Evolutionary conservation across 2,797 vertebrate species (phyloP).

Genomic region (Sphenopsis melanotis): DNA sequence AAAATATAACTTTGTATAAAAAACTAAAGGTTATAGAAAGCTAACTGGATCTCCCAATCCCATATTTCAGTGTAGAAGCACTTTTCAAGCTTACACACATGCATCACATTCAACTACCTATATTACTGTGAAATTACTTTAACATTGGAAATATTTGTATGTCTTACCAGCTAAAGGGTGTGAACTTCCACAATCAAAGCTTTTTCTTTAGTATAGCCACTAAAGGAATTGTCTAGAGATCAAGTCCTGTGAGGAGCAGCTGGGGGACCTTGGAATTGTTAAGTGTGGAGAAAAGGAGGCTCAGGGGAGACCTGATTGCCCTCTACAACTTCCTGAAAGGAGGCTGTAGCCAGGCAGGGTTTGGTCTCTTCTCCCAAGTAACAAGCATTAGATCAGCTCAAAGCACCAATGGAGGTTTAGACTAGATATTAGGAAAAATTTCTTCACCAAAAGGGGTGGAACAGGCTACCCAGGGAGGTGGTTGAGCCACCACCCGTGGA

Average conservation of each 20-base stretch:
- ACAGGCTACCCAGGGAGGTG: neutral
- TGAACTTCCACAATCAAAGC: neutral
- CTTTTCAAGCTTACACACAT: neutral
- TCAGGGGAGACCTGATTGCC: neutral
- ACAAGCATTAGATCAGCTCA: rapidly evolving
- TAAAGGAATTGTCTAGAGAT: neutral
- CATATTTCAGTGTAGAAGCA: neutral
- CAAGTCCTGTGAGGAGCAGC: neutral
- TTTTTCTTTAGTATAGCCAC: neutral
- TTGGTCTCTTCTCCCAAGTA: neutral
- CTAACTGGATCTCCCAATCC: neutral
- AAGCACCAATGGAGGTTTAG: neutral
- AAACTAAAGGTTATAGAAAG: neutral
- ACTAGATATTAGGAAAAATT: neutral
- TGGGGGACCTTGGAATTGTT: neutral
- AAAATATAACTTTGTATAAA: neutral
- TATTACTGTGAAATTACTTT: neutral
- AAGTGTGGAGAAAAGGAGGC: neutral
- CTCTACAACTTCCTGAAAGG: neutral
- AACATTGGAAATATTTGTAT: neutral
- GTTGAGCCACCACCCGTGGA: neutral
- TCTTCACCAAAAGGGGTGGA: neutral
- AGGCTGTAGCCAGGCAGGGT: neutral
- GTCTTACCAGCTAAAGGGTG: neutral
- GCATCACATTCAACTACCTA: neutral